Base-by-base conservation (phyloP, 2,113 vertebrate genomes). In the Ahaetulla prasina region DNA sequence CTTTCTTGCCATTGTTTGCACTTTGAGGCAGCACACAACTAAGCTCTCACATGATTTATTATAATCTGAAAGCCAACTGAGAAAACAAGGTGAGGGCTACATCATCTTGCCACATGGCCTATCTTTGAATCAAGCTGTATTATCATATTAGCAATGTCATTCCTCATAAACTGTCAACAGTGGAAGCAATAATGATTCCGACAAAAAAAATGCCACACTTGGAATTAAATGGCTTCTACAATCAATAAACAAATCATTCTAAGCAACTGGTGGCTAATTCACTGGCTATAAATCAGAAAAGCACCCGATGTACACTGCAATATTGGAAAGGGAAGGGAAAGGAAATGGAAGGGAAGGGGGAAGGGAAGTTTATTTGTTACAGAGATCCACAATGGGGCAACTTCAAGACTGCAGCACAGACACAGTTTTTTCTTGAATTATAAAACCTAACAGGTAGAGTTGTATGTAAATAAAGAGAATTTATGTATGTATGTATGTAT, bases 271-370 rank as follows among this genome's bases (percentile, higher is more conserved):
- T 25, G 68, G 0, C 0, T 3, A 89, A 89, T 92, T 89, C 22
- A 91, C 87, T 80, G 92, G 89, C n/a, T 89, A 89, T 89, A 89
- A 89, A 85, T 92, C 74, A 92, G 57, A 80, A 84, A 18, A 84
- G 25, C 53, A 49, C 47, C n/a, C 16, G 39, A 7, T 84, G 45
- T 25, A 52, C 3, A 85, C 2, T 52, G 53, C 50, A 12, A 60
- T 14, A 22, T 53, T 2, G 12, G n/a, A 7, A 3, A 80, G 68
- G n/a, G 25, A 27, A 87, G 22, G 30, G 3, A 8, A 43, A 10
- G 9, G 2, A 11, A 27, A 6, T 9, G 25, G 8, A 27, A 5
- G 60, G 12, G 1, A 2, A n/a, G 57, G 10, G 55, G 23, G 6
- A 60, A 8, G 55, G 6, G 20, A 60, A 43, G 10, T 10, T 68